Evolutionary conservation across 1,140 invertebrate genomes (phyloP), one percentile per base, ranked within the genome.

Genomic region (Wiebesia pumilae): DNA sequence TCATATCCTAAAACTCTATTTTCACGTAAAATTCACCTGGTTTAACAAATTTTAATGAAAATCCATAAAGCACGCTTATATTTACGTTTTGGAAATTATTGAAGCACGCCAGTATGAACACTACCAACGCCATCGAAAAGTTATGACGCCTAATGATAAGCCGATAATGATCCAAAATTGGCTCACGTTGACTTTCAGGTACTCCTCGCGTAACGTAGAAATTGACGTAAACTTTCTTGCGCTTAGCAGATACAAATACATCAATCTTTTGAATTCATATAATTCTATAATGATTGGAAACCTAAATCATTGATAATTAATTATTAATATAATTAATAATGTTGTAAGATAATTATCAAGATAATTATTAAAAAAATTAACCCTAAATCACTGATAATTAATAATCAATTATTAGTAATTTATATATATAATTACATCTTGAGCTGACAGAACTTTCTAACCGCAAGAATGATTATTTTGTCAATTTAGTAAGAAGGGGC

Each of bases 41-140:
- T 85, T 85, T 54, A 62, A 83, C 80, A 82, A 83, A 86, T 86
- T 83, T 78, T 78, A 78, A 86, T 77, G 85, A 83, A 83, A 86
- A 82, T 83, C 85, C 80, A 86, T 86, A 78, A 83, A 77, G 10
- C 7, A 9, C 21, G 62, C 19, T 40, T 67, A 65, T 35, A 65
- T 65, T 35, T 75, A 43, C 71, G 71, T 75, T 75, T 75, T 38
- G n/a, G 71, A 43, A 38, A 75, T 75, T 75, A 75, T 27, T 19
- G 38, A 24, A 43, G 21, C 71, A 38, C 71, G 27, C 24, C 10
- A 71, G 69, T 71, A 35, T 71, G 69, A 38, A 24, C 69, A 35
- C 54, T 14, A 21, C 47, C 62, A 16, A 38, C 9, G 43, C 51
- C 35, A 33, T 38, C 79, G 54, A 81, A 81, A 62, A 86, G 84